Percentiles rank a stretch among this genome's conserved stretches.
phyloP scores from a whole-genome alignment of 23 tunicate genomes.

The Aplidium turbinatum region DNA sequence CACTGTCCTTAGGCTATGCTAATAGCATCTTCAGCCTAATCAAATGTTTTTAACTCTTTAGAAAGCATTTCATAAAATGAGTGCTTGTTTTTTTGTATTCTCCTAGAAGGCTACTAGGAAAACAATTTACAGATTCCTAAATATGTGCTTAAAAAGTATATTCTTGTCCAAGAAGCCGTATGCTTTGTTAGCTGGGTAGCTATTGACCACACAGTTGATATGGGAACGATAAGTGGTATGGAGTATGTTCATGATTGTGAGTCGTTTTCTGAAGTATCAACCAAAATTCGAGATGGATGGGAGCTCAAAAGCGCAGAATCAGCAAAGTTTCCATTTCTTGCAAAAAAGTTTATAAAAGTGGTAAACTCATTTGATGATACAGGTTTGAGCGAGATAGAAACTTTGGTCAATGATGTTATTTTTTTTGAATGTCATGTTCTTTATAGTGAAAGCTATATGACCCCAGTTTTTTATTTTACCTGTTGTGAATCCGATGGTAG shows the following conservation, averaged over 20 bases:
- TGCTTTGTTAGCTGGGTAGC: too few relatives aligned
- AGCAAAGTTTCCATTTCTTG: neutral
- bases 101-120: too few relatives aligned
- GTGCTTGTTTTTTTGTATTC: too few relatives aligned
- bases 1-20: too few relatives aligned
- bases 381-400: neutral
- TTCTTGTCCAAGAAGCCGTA: too few relatives aligned
- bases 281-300: conserved; percentile 43
- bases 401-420: conserved; percentile 11
- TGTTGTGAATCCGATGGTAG: conserved; percentile 42
- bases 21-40: too few relatives aligned
- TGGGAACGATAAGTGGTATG: conserved; percentile 22
- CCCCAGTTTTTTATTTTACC: conserved; percentile 79
- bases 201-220: too few relatives aligned
- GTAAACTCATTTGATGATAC: neutral
- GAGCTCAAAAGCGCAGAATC: neutral
- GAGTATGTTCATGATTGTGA: conserved; percentile 28
- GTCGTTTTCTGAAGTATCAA: conserved; percentile 29
- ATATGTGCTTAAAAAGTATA: too few relatives aligned
- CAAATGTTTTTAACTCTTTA: too few relatives aligned
- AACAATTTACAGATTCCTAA: too few relatives aligned
- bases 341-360: conserved; percentile 28
- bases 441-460: conserved; percentile 64
- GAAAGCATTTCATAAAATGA: too few relatives aligned
- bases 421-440: conserved; percentile 71